Evolutionary conservation across 2,113 vertebrate genomes (phyloP), one percentile per base, ranked within the genome.

Genomic region (Loxodonta africana): DNA sequence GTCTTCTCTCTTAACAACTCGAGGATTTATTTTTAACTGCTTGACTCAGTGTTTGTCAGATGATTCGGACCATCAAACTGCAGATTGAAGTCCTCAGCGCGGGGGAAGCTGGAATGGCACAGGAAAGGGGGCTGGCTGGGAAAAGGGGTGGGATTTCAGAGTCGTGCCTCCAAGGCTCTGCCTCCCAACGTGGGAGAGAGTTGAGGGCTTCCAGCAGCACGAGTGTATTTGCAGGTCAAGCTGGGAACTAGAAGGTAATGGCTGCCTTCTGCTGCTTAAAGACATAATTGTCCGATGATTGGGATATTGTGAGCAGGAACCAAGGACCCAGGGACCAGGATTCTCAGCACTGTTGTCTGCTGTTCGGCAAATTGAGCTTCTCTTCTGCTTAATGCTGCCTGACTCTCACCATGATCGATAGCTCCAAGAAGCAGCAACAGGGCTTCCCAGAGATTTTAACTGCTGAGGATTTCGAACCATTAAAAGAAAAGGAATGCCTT

Each of bases 401-500:
- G 86, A 95, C 92, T 98, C 96, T 97, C 98, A 98, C 87, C 98
- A 99, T 99, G 99, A 99, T 99, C 93, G 99, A 99, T 91, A 99
- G 99, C 98, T 98, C 98, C 97, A 99, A 99, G 98, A 99, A 99
- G 96, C 98, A 98, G 98, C 99, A 98, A 23, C 98, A 98, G 98
- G 98, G 98, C 95, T 99, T 99, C 65, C 90, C 98, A 0, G 98
- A 99, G 96, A 98, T 99, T 95, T 91, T 99, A 83, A 97, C 98
- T 71, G 97, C 98, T 1, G 98, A 98, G 82, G 98, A 98, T 71
- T 97, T 98, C 10, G 98, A 99, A 86, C 97, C 98, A 0, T 95
- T 98, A 91, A 99, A 98, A 98, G 99, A 98, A 86, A 99, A 99
- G 97, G 99, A 98, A 99, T 99, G 99, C 95, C 98, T 98, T 97